These are phyloP conservation scores for Drosophila mettleri DNA, from an alignment of 2,888 invertebrate genomes.

Conservation along the genomic window DNA sequence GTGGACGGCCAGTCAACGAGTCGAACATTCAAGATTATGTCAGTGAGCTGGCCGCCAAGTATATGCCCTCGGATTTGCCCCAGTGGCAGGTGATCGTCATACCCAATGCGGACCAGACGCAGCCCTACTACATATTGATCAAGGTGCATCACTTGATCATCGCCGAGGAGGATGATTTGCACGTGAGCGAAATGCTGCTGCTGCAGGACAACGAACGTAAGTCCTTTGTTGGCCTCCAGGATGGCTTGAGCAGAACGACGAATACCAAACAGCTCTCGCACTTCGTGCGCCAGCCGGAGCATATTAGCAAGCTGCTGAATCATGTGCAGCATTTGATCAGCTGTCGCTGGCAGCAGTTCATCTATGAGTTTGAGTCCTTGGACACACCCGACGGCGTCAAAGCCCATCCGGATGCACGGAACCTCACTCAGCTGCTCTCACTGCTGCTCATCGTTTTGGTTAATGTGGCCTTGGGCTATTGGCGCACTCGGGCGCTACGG, in stretches of 20 bases:
- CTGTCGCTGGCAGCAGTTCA: slow-evolving; percentile 92
- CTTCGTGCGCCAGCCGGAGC: slow-evolving; percentile 87
- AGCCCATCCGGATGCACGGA: slow-evolving; percentile 67
- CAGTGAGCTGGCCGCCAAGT: slow-evolving; percentile 91
- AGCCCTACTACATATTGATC: slow-evolving; percentile 88
- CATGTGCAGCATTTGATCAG: slow-evolving; percentile 89
- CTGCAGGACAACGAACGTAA: slow-evolving; percentile 84
- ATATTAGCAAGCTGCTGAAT: slow-evolving; percentile 88
- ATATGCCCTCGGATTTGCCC: slow-evolving; percentile 89
- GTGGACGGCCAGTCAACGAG: slow-evolving; percentile 90
- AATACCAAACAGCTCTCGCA: slow-evolving; percentile 84
- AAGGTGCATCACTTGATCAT: slow-evolving; percentile 91
- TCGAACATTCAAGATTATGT: slow-evolving; percentile 92
- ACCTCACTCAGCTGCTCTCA: slow-evolving; percentile 86
- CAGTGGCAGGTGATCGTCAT: slow-evolving; percentile 94
- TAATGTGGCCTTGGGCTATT: slow-evolving; percentile 88
- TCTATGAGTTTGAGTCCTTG: slow-evolving; percentile 91
- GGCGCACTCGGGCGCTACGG: slow-evolving; percentile 82
- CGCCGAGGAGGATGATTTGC: slow-evolving; percentile 89
- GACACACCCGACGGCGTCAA: slow-evolving; percentile 87
- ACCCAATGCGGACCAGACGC: slow-evolving; percentile 84
- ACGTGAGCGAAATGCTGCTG: slow-evolving; percentile 91
- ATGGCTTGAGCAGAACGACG: slow-evolving; percentile 35
- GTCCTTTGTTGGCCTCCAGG: slow-evolving; percentile 55
- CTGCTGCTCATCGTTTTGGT: slow-evolving; percentile 88